These are phyloP conservation scores for Pogonognathellus flavescens DNA, from an alignment of 1,140 invertebrate genomes.

Conservation along the genomic window DNA sequence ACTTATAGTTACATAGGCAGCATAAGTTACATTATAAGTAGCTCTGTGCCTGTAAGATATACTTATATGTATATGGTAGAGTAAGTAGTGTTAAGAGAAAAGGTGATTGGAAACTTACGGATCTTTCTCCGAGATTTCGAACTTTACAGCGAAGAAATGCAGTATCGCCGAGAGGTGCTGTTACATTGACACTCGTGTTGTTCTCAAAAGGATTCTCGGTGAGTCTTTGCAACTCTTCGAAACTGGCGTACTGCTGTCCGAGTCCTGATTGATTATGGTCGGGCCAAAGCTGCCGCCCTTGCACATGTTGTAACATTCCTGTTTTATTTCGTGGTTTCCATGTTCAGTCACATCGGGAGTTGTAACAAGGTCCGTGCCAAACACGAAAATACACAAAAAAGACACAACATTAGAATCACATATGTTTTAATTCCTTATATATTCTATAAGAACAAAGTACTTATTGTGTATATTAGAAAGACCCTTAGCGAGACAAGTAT, in stretches of 20 bases:
- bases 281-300: conserved; percentile 61
- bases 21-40: too few relatives aligned
- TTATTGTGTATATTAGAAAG: not conserved
- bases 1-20: too few relatives aligned
- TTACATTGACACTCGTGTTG: conserved; percentile 71
- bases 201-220: conserved; percentile 69
- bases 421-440: conserved; percentile 40
- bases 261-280: conserved; percentile 69
- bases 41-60: too few relatives aligned
- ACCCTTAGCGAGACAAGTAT: not conserved
- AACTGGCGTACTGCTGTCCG: conserved; percentile 76
- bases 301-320: conserved; percentile 58
- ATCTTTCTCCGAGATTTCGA: conserved; percentile 72
- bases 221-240: conserved; percentile 70
- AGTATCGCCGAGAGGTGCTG: conserved; percentile 71
- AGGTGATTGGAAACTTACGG: conserved; percentile 69
- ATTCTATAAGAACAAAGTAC: too few relatives aligned
- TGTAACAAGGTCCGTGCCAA: not conserved
- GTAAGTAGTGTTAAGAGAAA: not conserved
- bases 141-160: conserved; percentile 73
- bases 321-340: conserved; percentile 36
- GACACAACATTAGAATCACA: conserved; percentile 50
- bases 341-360: conserved; percentile 8
- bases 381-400: conserved; percentile 30
- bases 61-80: not conserved